Base-by-base conservation (phyloP, 2,797 vertebrate species). In the Podarcis siculus region DNA sequence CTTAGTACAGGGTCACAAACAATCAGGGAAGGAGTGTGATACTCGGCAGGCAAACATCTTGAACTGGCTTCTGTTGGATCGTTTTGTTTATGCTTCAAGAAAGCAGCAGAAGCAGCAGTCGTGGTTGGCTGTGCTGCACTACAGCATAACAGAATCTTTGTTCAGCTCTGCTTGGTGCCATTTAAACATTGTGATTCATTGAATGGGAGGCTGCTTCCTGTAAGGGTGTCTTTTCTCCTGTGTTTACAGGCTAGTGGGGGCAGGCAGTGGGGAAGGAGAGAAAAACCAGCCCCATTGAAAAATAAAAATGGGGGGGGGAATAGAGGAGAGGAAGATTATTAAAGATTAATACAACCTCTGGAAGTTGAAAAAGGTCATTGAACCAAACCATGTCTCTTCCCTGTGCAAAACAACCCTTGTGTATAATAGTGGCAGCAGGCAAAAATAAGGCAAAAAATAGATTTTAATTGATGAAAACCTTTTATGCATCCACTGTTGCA, bases 1-100 rank as follows among this genome's bases (percentile, higher is more conserved):
- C 69, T 72, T 0, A 25, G 13, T 71, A 2, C 13, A 77, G 75
- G 71, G 19, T n/a, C 80, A 8, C 4, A 2, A 79, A 3, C 10
- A 8, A 66, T 42, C 23, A 27, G 30, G 32, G n/a, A 55, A 55
- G 27, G 49, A 87, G 83, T 82, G 6, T 80, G 42, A 72, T 25
- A 27, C 4, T 82, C 67, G 42, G 42, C 30, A 42, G 32, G 0
- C 17, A 81, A 12, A 66, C 78, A 83, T 67, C 86, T 58, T 85
- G 61, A 90, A 83, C 9, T 64, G 66, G 77, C 32, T 17, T 0
- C 8, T 82, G 69, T 67, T 84, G 82, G 82, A 87, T 76, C 49
- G 85, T 88, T 94, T 90, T 94, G 91, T 91, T 94, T 91, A 81
- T 1, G 66, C 82, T 91, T 89, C 81, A 72, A 69, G 86, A 88